Base-by-base conservation (phyloP, 2,797 vertebrate genomes). In the Aeoliscus strigatus region DNA sequence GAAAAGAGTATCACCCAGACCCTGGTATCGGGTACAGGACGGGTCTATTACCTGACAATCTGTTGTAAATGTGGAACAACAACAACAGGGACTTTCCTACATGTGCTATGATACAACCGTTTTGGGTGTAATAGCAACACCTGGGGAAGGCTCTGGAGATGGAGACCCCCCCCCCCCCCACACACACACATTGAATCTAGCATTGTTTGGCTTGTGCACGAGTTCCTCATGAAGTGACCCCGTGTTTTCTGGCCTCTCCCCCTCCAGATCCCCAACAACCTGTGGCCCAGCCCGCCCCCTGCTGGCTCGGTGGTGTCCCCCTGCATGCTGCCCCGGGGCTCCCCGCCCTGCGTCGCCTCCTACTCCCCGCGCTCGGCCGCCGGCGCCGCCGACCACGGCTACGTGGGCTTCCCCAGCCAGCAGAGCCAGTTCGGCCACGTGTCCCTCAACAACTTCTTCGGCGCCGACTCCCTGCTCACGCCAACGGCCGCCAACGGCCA, bases 391-490 rank as follows among this genome's bases (percentile, higher is more conserved):
- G 94, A 96, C 66, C 93, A 94, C 70, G 86, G 92, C 74, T 97
- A 97, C 55, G 83, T 94, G 40, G 88, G 93, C 59, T 98, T 98
- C 79, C 90, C 93, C 51, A 92, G 91, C 65, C 96, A 96, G 81
- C 94, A 98, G 84, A 96, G 93, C 82, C 95, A 99, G 81, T 97
- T 96, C 24, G 86, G 92, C 40, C 96, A 97, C 1, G 79, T 97
- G 51, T 91, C 94, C 45, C 90, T 98, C 64, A 98, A 98, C 82
- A 99, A 96, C 87, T 97, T 98, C 86, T 97, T 98, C 66, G 53
- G 72, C 48, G 88, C 93, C 32, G 96, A 99, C 90, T 93, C 94
- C 4, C 89, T 97, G 67, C 92, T 97, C 56, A 82, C 91, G 31
- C 90, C 93, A n/a, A n/a, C n/a, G 14, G 71, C 90, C 6, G 56